These are phyloP conservation scores for Salvelinus sp. DNA, from an alignment of 2,113 vertebrate species.

Conservation along the genomic window DNA sequence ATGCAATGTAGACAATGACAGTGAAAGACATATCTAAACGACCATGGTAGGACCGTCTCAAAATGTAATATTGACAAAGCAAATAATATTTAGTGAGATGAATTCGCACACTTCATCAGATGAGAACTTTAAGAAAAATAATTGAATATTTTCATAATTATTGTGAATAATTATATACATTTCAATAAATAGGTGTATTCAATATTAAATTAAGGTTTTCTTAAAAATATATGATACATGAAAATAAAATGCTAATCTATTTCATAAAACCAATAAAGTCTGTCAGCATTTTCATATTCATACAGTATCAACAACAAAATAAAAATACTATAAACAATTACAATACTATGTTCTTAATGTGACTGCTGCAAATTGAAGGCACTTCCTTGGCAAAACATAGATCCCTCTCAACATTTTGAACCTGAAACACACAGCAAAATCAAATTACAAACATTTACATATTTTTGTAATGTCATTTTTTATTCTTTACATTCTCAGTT, in stretches of 20 bases:
- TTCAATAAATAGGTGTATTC: conserved; percentile 84
- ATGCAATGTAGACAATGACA: conserved; percentile 56
- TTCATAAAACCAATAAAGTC: conserved; percentile 50
- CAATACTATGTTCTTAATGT: conserved; percentile 53
- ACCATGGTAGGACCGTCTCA: conserved; percentile 18
- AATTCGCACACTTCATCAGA: conserved; percentile 33
- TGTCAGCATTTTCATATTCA: conserved; percentile 35
- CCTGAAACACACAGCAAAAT: conserved; percentile 70
- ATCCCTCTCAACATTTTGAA: conserved; percentile 72
- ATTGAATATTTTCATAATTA: conserved; percentile 62
- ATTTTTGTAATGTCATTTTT: too few species aligned
- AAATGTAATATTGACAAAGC: conserved; percentile 28
- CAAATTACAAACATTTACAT: not conserved
- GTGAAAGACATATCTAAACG: conserved; percentile 29
- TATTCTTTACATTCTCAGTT: not conserved
- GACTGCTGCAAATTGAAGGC: conserved; percentile 84
- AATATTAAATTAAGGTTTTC: conserved; percentile 64
- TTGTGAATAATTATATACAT: conserved; percentile 79
- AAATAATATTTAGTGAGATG: conserved; percentile 28
- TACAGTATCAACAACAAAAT: conserved; percentile 56
- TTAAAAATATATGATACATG: conserved; percentile 71
- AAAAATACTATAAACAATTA: conserved; percentile 56
- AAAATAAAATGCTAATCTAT: conserved; percentile 78
- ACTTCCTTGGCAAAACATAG: conserved; percentile 85
- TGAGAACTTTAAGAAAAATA: conserved; percentile 47